phyloP scores from a whole-genome alignment of 1,140 invertebrate species.

The Delia radicum region DNA sequence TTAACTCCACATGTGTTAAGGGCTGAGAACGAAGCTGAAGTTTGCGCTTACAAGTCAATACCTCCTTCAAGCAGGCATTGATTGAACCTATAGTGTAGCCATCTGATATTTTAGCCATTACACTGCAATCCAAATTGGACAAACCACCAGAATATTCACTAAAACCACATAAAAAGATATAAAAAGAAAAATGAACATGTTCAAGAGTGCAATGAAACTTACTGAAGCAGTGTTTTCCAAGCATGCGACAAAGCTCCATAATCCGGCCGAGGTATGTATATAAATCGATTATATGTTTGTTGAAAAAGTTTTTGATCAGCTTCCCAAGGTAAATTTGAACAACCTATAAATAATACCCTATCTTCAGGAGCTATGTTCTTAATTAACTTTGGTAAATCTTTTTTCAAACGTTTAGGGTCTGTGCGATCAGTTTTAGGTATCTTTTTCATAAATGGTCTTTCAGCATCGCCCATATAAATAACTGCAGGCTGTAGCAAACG shows the following conservation, averaged over 20 bases:
- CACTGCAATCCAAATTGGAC: constrained; percentile 65
- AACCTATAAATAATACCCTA: constrained; percentile 80
- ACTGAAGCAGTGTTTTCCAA: constrained; percentile 73
- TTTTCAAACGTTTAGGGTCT: constrained; percentile 91
- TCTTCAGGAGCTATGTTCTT: constrained; percentile 78
- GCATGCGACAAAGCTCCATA: constrained; percentile 77
- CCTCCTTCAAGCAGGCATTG: constrained; percentile 62
- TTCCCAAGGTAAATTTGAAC: constrained; percentile 81
- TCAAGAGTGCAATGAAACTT: constrained; percentile 32
- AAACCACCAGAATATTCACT: constrained; percentile 62
- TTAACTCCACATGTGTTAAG: constrained; percentile 78
- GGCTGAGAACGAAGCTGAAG: constrained; percentile 78
- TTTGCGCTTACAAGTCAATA: constrained; percentile 85
- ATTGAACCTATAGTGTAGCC: constrained; percentile 81
- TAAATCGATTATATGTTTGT: constrained; percentile 83
- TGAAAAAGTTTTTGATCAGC: constrained; percentile 79
- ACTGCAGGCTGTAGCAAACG: constrained; percentile 82
- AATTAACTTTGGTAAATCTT: constrained; percentile 88
- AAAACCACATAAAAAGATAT: not conserved
- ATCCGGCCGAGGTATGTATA: constrained; percentile 86
- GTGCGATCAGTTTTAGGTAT: constrained; percentile 85
- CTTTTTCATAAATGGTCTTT: constrained; percentile 93
- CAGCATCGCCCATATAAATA: constrained; percentile 89
- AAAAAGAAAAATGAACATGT: not conserved
- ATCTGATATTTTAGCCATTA: constrained; percentile 81